Evolutionary conservation across 1,140 invertebrate species (phyloP).

Genomic region (Plodia interpunctella): DNA sequence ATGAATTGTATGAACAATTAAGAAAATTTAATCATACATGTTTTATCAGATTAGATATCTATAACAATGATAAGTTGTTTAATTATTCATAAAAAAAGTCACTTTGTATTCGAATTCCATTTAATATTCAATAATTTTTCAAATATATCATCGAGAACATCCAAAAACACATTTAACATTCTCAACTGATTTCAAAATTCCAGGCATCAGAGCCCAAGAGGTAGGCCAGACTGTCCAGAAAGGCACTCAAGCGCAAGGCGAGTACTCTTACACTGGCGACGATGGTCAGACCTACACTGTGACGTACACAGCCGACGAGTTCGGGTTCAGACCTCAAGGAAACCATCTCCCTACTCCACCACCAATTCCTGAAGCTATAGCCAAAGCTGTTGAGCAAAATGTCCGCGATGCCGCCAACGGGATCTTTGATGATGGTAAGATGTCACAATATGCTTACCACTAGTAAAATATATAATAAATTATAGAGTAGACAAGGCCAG

Average conservation of each 20-base stretch:
- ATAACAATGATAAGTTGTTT: too few species aligned
- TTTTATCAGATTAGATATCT: too few species aligned
- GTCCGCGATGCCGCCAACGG: slow-evolving; percentile 58
- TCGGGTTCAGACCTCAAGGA: slow-evolving; percentile 79
- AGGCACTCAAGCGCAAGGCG: slow-evolving; percentile 77
- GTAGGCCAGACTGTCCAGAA: slow-evolving; percentile 39
- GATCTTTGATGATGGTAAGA: slow-evolving; percentile 55
- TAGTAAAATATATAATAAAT: too few species aligned
- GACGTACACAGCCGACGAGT: slow-evolving; percentile 78
- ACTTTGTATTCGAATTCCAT: too few species aligned
- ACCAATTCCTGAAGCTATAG: slow-evolving; percentile 81
- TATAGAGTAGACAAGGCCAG: too few species aligned
- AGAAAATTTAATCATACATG: too few species aligned
- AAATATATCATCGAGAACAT: too few species aligned
- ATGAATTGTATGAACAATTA: too few species aligned
- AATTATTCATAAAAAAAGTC: too few species aligned
- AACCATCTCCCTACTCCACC: slow-evolving; percentile 82
- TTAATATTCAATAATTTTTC: too few species aligned
- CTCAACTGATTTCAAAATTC: slow-evolving; percentile 15
- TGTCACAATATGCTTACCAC: too few species aligned
- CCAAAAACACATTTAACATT: too few species aligned
- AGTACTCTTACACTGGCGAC: slow-evolving; percentile 80
- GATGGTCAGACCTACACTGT: slow-evolving; percentile 80
- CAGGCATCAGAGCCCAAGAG: slow-evolving; percentile 63
- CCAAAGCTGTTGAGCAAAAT: slow-evolving; percentile 78